These are phyloP conservation scores for Irena cyanogastra DNA, from an alignment of 2,113 vertebrate species.

Conservation along the genomic window DNA sequence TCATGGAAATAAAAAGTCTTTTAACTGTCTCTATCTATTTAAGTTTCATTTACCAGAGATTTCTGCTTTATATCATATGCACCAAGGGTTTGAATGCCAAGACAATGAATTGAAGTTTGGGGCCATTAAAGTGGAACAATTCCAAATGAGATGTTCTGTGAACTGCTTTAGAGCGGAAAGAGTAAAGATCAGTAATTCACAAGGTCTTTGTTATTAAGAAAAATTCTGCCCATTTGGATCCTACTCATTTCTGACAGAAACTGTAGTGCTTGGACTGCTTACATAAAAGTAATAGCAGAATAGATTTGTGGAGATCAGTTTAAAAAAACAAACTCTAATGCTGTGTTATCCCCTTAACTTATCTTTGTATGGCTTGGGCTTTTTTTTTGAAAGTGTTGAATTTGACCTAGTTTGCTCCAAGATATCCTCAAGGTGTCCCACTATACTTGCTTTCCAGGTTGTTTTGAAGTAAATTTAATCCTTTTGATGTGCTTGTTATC, in stretches of 20 bases:
- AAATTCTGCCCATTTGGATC: not conserved
- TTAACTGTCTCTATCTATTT: constrained; percentile 45
- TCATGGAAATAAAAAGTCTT: constrained; percentile 28
- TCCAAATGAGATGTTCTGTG: constrained; percentile 30
- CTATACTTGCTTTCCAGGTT: not conserved
- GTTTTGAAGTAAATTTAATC: not conserved
- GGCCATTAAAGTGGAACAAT: not conserved
- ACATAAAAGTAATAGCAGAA: not conserved
- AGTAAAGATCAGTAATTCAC: not conserved
- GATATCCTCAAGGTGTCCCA: not conserved
- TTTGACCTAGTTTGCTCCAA: not conserved
- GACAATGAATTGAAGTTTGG: constrained; percentile 9
- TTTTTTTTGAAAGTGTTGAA: not conserved
- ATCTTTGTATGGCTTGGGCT: not conserved
- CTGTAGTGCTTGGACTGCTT: not conserved
- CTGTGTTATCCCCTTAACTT: not conserved
- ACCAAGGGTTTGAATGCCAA: not conserved
- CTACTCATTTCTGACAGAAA: not conserved
- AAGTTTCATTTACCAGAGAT: constrained; percentile 27
- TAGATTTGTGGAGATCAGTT: not conserved
- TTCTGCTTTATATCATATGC: constrained; percentile 36
- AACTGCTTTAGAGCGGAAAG: not conserved
- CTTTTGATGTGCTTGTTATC: not conserved
- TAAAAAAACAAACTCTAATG: not conserved
- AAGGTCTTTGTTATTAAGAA: not conserved